A percentile compares a stretch with the other conserved stretches of the same genome.
phyloP scores from a whole-genome alignment of 2,888 invertebrate species.

The Crepidodera aurea region DNA sequence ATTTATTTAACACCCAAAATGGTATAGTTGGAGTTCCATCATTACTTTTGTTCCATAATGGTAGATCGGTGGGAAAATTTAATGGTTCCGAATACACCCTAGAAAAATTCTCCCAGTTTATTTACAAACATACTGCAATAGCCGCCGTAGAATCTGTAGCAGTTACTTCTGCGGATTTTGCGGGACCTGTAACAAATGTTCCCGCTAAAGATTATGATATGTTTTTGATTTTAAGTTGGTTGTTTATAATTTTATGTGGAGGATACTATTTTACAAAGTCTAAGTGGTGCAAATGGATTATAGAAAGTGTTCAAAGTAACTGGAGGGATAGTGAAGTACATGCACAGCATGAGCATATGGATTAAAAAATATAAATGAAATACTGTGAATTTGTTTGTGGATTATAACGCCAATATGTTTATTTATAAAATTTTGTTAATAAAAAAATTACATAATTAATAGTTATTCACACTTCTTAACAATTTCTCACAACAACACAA shows the following conservation, averaged over 20 bases:
- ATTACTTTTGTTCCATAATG: slow-evolving; percentile 88
- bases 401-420: too few species aligned
- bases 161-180: slow-evolving; percentile 78
- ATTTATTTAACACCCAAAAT: slow-evolving; percentile 88
- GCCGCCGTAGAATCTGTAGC: slow-evolving; percentile 69
- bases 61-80: slow-evolving; percentile 83
- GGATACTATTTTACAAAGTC: slow-evolving; percentile 81
- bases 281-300: slow-evolving; percentile 78
- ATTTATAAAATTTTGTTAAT: too few species aligned
- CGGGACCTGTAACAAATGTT: slow-evolving; percentile 82
- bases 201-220: slow-evolving; percentile 82
- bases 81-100: slow-evolving; percentile 84
- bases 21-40: slow-evolving; percentile 92
- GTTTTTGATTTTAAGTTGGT: slow-evolving; percentile 83
- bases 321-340: slow-evolving; percentile 90
- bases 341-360: slow-evolving; percentile 73
- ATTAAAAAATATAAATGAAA: slow-evolving; percentile 58
- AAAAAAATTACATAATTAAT: too few species aligned
- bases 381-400: background rate
- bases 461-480: too few species aligned
- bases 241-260: slow-evolving; percentile 79
- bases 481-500: too few species aligned
- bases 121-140: slow-evolving; percentile 78
- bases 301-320: slow-evolving; percentile 84
- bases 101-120: slow-evolving; percentile 79